These are phyloP conservation scores for Antennarius maculatus DNA, from an alignment of 2,797 vertebrate species.

Conservation along the genomic window DNA sequence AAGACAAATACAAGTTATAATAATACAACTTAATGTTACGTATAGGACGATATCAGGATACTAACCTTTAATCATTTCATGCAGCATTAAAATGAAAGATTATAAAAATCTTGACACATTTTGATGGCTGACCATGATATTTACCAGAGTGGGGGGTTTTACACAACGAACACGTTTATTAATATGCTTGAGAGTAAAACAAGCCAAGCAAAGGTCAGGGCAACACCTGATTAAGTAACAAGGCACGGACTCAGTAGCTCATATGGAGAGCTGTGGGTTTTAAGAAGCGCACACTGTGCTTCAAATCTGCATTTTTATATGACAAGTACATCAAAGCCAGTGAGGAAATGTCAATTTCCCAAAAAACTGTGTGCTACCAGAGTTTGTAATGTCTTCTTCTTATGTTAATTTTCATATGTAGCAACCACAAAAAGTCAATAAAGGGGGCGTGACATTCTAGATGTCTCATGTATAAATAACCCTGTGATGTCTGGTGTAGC, in stretches of 20 bases:
- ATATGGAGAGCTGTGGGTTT: neutral
- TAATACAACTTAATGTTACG: neutral
- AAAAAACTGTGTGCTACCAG: neutral
- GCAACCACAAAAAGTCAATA: conserved; percentile 32
- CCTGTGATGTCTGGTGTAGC: conserved; percentile 29
- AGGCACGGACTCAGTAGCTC: neutral
- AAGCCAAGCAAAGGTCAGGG: neutral
- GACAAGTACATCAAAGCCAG: neutral
- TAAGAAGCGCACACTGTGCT: neutral
- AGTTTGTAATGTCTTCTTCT: neutral
- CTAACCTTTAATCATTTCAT: no score
- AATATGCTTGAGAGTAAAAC: neutral
- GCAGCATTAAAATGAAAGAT: no score
- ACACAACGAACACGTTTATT: conserved; percentile 1
- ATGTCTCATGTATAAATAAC: conserved; percentile 47
- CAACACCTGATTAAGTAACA: neutral
- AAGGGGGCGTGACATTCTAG: conserved; percentile 8
- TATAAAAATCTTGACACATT: no score
- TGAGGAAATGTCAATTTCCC: conserved; percentile 8
- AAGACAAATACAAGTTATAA: neutral
- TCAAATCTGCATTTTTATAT: neutral
- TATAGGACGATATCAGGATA: neutral
- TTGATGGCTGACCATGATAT: neutral
- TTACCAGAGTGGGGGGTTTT: neutral
- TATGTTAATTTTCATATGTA: conserved; percentile 19